Conservation (phyloP, 2,797 vertebrate species). For the Monodelphis domestica region DNA sequence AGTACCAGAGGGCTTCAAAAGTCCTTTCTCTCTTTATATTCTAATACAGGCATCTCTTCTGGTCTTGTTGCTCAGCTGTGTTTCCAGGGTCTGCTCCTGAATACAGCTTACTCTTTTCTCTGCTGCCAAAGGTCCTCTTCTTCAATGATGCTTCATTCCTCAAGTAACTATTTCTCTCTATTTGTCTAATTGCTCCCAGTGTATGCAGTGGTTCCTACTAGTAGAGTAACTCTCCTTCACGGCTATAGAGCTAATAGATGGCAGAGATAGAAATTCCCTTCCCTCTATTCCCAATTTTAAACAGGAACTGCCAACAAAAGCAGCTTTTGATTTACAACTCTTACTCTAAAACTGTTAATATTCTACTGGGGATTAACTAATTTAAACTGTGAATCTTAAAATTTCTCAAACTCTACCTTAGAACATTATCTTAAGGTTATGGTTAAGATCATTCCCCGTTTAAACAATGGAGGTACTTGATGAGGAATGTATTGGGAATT, state of each 20-base stretch:
- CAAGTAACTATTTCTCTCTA: not conserved
- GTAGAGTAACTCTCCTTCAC: not conserved
- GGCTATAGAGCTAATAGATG: not conserved
- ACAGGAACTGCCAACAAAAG: not conserved
- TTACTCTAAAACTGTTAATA: not conserved
- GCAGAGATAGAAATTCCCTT: not conserved
- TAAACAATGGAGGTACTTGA: no score
- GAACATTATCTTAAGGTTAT: no score
- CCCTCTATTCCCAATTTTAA: not conserved
- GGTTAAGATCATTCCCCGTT: no score
- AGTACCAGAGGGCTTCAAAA: not conserved
- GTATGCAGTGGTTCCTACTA: not conserved
- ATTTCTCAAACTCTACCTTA: no score
- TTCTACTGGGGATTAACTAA: not conserved
- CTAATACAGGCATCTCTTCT: no score
- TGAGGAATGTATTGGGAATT: no score
- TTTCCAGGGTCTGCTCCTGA: not conserved
- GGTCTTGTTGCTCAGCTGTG: not conserved
- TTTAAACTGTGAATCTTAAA: no score
- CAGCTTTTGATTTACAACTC: not conserved
- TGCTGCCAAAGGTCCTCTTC: not conserved
- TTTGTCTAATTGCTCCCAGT: not conserved
- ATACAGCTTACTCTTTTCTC: not conserved
- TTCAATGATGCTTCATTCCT: not conserved
- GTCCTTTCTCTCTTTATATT: not conserved